Percentiles rank a stretch among this genome's conserved stretches.
These are phyloP conservation scores for Epinephelus cyanopodus DNA, from an alignment of 2,113 vertebrate genomes.

Conservation along the genomic window DNA sequence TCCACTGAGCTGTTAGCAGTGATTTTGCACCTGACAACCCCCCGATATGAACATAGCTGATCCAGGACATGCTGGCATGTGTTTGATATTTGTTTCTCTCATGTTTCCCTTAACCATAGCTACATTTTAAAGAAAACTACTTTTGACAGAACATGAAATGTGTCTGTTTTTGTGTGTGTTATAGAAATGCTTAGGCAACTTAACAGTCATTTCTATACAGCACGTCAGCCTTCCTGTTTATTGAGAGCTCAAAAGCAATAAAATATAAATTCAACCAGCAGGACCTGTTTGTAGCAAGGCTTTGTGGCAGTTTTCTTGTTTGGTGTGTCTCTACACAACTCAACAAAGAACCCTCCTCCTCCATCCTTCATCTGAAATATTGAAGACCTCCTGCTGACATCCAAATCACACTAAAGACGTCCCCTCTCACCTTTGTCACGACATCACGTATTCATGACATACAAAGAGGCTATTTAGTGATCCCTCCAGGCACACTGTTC, in stretches of 20 bases:
- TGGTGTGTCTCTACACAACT: constrained; percentile 15
- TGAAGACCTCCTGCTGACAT: constrained; percentile 58
- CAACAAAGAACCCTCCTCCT: constrained; percentile 37
- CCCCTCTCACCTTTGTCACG: constrained; percentile 44
- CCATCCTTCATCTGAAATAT: constrained; percentile 59
- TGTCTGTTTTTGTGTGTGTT: not conserved
- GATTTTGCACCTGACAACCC: not conserved
- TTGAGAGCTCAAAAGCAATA: not conserved
- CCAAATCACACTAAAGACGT: constrained; percentile 43
- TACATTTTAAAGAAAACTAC: not conserved
- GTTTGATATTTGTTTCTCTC: not conserved
- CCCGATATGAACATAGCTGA: too few species aligned
- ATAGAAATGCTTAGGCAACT: not conserved
- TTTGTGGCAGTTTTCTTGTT: not conserved
- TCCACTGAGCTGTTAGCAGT: not conserved
- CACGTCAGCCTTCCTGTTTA: not conserved
- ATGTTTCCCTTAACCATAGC: not conserved
- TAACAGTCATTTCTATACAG: not conserved
- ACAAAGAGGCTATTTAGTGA: constrained; percentile 68
- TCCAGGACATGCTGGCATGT: not conserved
- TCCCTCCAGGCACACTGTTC: constrained; percentile 52
- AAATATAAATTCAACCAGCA: not conserved
- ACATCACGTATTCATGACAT: constrained; percentile 63
- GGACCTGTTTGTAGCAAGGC: not conserved
- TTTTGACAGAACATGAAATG: not conserved